phyloP scores from a whole-genome alignment of 2,888 invertebrate genomes.

The Allolobophora icterica region DNA sequence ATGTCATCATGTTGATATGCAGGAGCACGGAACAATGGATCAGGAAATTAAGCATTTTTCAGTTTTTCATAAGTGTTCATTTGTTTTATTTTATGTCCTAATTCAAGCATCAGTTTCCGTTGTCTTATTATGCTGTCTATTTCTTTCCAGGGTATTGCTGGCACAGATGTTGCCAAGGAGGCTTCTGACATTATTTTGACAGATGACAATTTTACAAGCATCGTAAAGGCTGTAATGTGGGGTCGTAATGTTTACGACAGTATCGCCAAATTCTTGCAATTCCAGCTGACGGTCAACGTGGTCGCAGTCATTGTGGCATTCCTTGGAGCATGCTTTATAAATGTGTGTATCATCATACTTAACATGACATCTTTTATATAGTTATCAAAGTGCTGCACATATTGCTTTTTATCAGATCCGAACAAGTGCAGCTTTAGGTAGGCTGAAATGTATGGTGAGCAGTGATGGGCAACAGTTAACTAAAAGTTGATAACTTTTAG shows the following conservation, averaged over 20 bases:
- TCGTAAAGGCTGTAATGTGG: constrained; percentile 99
- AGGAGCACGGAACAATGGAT: too few species aligned
- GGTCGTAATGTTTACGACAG: constrained; percentile 99
- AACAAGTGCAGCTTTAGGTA: background rate
- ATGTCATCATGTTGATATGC: too few species aligned
- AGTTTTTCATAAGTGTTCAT: background rate
- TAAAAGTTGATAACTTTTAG: too few species aligned
- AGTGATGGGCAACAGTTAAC: too few species aligned
- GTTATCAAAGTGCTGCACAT: background rate
- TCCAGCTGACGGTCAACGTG: constrained; percentile 97
- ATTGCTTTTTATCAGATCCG: background rate
- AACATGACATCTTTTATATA: background rate
- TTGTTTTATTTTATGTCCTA: background rate
- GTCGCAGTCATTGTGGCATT: constrained; percentile 99
- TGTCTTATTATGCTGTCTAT: background rate
- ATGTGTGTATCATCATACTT: background rate
- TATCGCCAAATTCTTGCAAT: constrained; percentile 98
- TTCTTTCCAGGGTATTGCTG: constrained; percentile 84
- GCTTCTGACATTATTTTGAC: constrained; percentile 98
- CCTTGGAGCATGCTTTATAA: constrained; percentile 93
- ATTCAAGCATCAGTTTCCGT: background rate
- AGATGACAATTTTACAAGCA: constrained; percentile 98
- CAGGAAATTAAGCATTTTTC: too few species aligned
- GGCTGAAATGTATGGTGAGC: too few species aligned
- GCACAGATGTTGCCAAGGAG: constrained; percentile 99